Evolutionary conservation across 2,113 vertebrate species (phyloP), one percentile per base, ranked within the genome.

Genomic region (Sula dactylatra): DNA sequence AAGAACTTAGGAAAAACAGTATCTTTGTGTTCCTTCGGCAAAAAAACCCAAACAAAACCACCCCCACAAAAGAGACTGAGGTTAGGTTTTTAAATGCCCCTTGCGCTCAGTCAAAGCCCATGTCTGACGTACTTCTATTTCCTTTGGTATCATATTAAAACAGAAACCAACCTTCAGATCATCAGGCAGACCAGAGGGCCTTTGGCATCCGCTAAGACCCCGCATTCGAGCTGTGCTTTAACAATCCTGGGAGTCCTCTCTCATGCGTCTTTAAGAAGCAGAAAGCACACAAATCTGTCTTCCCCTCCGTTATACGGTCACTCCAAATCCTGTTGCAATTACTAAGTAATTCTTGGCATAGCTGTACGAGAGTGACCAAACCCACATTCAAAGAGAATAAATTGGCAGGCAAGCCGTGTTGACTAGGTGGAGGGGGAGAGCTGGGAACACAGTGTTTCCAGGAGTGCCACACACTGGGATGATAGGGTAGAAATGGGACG

Each of bases 331-430:
- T 3, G 0, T 1, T 47, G 88, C 92, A 92, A 69, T 67, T 78
- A 88, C 69, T 56, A 70, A 89, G 76, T 76, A 84, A 91, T 84
- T 95, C 86, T 96, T 89, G 59, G 80, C 91, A 67, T 6, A 74
- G 72, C 65, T 61, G 17, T 14, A 59, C 1, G 2, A 83, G 62
- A 90, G 86, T 86, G 92, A 90, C 82, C 76, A 24, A 93, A 32
- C 54, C 36, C 69, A 61, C 56, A 62, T 25, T 78, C 54, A 72
- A 82, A 86, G 81, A 76, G 73, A 94, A 54, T 9, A 70, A 81
- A 78, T 34, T 74, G 69, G 86, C 91, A 93, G 40, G 87, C 65
- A 26, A 65, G n/a, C n/a, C 7, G 1, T 16, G 62, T 45, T 90
- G 76, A 82, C 49, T 26, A 62, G 86, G 93, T 66, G 86, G 80